Percentiles rank a stretch among this genome's conserved stretches.
phyloP scores from a whole-genome alignment of 1,140 invertebrate species.

The Hylaeus anthracinus region DNA sequence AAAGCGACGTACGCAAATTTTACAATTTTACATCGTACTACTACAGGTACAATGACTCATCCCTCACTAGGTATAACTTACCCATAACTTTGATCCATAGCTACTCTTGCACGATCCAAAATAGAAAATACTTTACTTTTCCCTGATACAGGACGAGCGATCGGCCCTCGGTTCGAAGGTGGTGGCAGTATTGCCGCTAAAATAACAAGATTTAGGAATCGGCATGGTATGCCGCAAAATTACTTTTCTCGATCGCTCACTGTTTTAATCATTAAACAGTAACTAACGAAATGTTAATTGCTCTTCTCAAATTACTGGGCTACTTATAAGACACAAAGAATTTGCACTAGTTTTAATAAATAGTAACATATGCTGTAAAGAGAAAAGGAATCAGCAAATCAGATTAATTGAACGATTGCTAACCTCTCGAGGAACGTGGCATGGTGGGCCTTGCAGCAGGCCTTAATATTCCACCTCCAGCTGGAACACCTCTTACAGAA shows the following conservation, averaged over 20 bases:
- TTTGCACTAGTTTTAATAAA: too few species aligned
- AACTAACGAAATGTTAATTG: too few species aligned
- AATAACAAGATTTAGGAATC: constrained; percentile 3
- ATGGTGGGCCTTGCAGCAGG: constrained; percentile 69
- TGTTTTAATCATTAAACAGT: too few species aligned
- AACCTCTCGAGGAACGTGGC: constrained; percentile 70
- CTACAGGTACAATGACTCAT: neutral
- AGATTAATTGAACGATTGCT: neutral
- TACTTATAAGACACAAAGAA: too few species aligned
- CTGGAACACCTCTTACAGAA: constrained; percentile 64
- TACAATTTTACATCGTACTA: neutral
- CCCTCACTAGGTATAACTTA: constrained; percentile 66
- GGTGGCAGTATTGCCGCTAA: constrained; percentile 73
- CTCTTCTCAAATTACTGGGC: too few species aligned
- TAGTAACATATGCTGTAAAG: neutral
- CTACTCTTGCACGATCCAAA: constrained; percentile 88
- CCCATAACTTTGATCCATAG: constrained; percentile 89
- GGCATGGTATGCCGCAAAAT: neutral
- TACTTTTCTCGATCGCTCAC: neutral
- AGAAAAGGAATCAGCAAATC: neutral
- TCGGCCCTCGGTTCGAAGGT: constrained; percentile 77
- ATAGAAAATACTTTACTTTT: constrained; percentile 92
- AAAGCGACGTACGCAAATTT: neutral
- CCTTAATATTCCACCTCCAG: constrained; percentile 72
- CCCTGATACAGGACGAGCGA: constrained; percentile 82